phyloP scores from a whole-genome alignment of 2,888 invertebrate species.

The Cancer borealis region DNA sequence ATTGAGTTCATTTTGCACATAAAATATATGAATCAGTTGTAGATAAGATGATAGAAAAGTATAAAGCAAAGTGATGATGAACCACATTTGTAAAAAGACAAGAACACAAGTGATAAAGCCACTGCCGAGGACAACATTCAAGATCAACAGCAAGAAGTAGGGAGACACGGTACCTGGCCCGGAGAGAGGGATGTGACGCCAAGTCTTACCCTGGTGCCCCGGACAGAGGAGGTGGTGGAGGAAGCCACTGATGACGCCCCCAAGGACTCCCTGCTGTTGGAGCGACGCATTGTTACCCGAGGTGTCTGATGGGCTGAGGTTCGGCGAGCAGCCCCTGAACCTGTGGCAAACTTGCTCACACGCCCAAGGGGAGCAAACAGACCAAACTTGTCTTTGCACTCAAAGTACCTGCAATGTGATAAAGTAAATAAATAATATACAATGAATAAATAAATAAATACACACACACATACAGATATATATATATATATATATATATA shows the following conservation, averaged over 20 bases:
- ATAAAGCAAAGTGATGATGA: not conserved
- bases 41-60: not conserved
- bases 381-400: conserved; percentile 93
- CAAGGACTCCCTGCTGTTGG: conserved; percentile 90
- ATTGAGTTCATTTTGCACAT: not conserved
- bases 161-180: conserved; percentile 74
- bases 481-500: too few relatives aligned
- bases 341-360: conserved; percentile 84
- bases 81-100: not conserved
- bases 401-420: conserved; percentile 86
- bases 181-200: conserved; percentile 75
- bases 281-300: conserved; percentile 83
- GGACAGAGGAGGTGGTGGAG: conserved; percentile 73
- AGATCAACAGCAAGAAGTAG: conserved; percentile 69
- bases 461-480: too few relatives aligned
- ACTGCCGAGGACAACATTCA: conserved; percentile 65
- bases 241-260: conserved; percentile 74
- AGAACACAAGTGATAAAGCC: conserved; percentile 55
- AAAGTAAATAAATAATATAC: too few relatives aligned
- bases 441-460: too few relatives aligned
- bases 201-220: conserved; percentile 77
- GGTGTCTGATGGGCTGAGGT: conserved; percentile 81
- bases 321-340: conserved; percentile 83
- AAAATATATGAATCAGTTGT: not conserved
- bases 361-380: conserved; percentile 95